These are phyloP conservation scores for Glandiceps talaboti DNA, from an alignment of 53 echinoderm and acorn worm species.

Conservation along the genomic window DNA sequence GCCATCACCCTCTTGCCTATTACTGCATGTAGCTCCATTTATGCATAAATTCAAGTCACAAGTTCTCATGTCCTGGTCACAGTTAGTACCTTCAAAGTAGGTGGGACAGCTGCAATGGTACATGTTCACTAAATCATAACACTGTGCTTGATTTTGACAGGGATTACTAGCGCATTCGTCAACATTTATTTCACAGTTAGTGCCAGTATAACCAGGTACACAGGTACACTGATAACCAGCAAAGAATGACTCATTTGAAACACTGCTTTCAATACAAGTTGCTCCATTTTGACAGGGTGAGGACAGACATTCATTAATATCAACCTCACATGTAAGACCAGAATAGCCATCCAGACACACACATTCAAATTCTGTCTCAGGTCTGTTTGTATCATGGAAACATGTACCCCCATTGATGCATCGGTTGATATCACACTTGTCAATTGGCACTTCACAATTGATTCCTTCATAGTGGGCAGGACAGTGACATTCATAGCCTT, in stretches of 20 bases:
- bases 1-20: constrained; percentile 42
- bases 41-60: constrained; percentile 51
- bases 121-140: constrained; percentile 39
- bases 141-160: constrained; percentile 48
- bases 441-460: constrained; percentile 64
- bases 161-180: constrained; percentile 66
- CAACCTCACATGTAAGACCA: constrained; percentile 53
- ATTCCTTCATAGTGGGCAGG: constrained; percentile 52
- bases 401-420: constrained; percentile 77
- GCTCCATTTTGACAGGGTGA: constrained; percentile 66
- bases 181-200: constrained; percentile 52
- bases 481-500: constrained; percentile 41
- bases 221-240: constrained; percentile 72
- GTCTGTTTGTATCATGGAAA: constrained; percentile 49
- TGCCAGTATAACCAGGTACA: constrained; percentile 54
- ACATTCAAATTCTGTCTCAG: constrained; percentile 63
- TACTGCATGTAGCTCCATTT: constrained; percentile 46
- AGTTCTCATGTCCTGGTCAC: constrained; percentile 69
- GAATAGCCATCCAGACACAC: constrained; percentile 48
- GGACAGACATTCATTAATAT: constrained; percentile 67
- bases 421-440: constrained; percentile 62
- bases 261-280: constrained; percentile 49
- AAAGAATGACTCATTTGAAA: constrained; percentile 38
- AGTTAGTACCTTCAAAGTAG: constrained; percentile 48
- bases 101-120: constrained; percentile 49